Base-by-base conservation (phyloP, 1,140 invertebrate species). In the Drosophila azteca region DNA sequence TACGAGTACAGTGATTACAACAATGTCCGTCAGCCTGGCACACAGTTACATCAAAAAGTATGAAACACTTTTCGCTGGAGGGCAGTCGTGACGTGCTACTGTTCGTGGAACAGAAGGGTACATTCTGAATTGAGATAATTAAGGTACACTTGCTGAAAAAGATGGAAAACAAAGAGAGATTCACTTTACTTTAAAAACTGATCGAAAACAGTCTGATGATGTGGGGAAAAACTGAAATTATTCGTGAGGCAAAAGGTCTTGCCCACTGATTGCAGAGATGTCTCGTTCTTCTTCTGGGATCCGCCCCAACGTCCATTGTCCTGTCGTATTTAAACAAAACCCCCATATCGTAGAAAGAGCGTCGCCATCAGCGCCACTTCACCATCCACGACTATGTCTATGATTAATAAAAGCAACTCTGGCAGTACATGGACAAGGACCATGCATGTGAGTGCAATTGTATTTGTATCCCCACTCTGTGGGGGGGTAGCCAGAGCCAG, bases 381-480 rank as follows among this genome's bases (percentile, higher is more conserved):
- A 41, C 17, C 39, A 31, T 13, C 9, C 57, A 62, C 5, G 15
- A 49, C 58, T 41, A 15, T 29, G 51, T 41, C 62, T 58, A 43
- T 73, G 45, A 61, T 75, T 75, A 75, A 75, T 44, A 52, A 43
- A 51, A 48, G 26, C 67, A 49, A 13, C 55, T 51, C 43, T 15
- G 43, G 17, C 15, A 55, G 60, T 22, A 57, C 44, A 50, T n/a
- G 31, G 24, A 13, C 43, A 48, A 68, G 48, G 20, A 51, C 43
- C 29, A 7, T 31, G 17, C 41, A 13, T 73, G 57, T 46, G 9
- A 22, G 31, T 35, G 71, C 59, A 67, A 49, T 74, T 70, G 64
- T 77, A 65, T 66, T 60, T 71, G 50, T 53, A 68, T 62, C 48
- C 67, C 48, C 51, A 51, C 61, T 63, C 60, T 17, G n/a, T 22